phyloP scores from a whole-genome alignment of 2,113 vertebrate genomes.

The Crocuta crocuta region DNA sequence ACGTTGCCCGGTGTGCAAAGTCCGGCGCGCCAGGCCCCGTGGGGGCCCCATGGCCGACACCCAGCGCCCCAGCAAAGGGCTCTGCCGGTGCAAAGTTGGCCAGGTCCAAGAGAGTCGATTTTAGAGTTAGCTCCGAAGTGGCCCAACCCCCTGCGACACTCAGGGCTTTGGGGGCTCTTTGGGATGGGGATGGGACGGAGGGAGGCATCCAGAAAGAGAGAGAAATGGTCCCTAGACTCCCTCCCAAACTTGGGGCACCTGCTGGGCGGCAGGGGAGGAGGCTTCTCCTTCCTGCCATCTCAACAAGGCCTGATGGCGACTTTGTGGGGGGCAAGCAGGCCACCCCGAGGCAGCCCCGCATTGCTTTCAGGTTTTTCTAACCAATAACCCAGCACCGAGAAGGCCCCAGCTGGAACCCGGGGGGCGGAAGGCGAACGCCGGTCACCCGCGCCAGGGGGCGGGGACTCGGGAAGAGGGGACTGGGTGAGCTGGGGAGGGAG shows the following conservation, averaged over 20 bases:
- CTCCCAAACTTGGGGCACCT: constrained; percentile 4
- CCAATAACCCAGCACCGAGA: background rate
- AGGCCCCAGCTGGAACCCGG: background rate
- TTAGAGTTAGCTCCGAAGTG: constrained; percentile 39
- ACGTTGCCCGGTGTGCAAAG: background rate
- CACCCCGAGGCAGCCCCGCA: background rate
- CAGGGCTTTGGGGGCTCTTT: background rate
- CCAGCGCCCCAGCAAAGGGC: background rate
- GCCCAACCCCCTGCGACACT: background rate
- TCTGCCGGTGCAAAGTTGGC: constrained; percentile 26
- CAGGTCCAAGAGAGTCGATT: background rate
- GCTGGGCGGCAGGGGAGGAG: background rate
- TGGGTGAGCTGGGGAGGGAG: background rate
- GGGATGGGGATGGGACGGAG: background rate
- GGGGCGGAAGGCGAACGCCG: background rate
- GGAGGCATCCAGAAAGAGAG: background rate
- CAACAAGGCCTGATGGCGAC: background rate
- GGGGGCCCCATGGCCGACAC: background rate
- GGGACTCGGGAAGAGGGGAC: background rate
- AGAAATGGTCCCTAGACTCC: background rate
- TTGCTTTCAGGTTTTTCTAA: background rate
- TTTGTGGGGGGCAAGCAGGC: background rate
- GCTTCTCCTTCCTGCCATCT: background rate
- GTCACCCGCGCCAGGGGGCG: constrained; percentile 8
- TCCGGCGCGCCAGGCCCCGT: background rate